Conservation (phyloP, 2,888 invertebrate species). For the Pandemis cinnamomeana region DNA sequence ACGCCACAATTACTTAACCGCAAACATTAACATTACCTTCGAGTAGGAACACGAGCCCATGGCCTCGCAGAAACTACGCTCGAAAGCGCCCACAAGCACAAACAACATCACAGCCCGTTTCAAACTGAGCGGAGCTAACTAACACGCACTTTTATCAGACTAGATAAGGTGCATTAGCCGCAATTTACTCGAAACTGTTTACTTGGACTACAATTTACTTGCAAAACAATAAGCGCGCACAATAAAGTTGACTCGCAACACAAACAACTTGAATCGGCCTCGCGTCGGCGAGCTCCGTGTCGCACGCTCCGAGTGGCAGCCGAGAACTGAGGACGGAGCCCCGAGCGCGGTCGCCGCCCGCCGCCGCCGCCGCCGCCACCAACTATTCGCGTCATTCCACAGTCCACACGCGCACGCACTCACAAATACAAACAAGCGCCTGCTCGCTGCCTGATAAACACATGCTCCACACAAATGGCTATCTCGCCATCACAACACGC, state of each 20-base stretch:
- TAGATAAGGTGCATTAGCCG: constrained; percentile 74
- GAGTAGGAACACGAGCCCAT: constrained; percentile 75
- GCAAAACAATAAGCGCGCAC: constrained; percentile 32
- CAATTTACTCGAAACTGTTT: constrained; percentile 55
- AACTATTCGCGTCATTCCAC: constrained; percentile 80
- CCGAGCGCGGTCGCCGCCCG: constrained; percentile 47
- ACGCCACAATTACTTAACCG: constrained; percentile 59
- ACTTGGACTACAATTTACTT: neutral
- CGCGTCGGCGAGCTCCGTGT: constrained; percentile 65
- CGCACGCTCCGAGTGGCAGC: constrained; percentile 46
- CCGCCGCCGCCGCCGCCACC: constrained; percentile 62
- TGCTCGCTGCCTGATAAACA: constrained; percentile 64
- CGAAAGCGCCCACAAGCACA: constrained; percentile 66
- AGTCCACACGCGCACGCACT: constrained; percentile 77
- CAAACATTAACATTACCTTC: constrained; percentile 70
- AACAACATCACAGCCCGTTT: constrained; percentile 63
- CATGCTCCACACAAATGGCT: constrained; percentile 58
- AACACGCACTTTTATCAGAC: constrained; percentile 75
- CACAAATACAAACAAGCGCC: constrained; percentile 76
- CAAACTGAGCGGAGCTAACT: constrained; percentile 57
- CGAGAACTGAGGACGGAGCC: constrained; percentile 66
- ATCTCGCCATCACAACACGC: constrained; percentile 53
- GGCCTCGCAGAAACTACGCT: constrained; percentile 75
- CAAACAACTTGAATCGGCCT: constrained; percentile 64
- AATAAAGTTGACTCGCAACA: constrained; percentile 26